Percentiles rank a stretch among this genome's conserved stretches.
These are phyloP conservation scores for Arctia plantaginis DNA, from an alignment of 2,888 invertebrate genomes.

Conservation along the genomic window DNA sequence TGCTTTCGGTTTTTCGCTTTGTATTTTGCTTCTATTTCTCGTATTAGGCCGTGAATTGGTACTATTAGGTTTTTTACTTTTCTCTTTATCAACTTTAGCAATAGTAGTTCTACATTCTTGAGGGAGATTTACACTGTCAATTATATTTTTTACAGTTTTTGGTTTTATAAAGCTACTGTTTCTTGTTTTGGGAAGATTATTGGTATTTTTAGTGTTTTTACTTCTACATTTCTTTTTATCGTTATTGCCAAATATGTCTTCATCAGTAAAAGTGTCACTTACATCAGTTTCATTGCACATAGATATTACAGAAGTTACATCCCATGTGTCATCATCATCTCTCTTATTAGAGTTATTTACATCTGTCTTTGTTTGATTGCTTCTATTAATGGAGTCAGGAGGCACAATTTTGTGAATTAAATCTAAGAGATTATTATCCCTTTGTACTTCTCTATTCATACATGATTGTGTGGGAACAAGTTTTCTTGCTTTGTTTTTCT, in stretches of 20 bases:
- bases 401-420: slow-evolving; percentile 81
- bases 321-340: slow-evolving; percentile 66
- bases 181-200: slow-evolving; percentile 21
- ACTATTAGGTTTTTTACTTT: neutral
- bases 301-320: slow-evolving; percentile 69
- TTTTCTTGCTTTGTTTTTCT: slow-evolving; percentile 75
- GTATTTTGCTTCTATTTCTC: neutral
- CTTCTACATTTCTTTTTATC: slow-evolving; percentile 32
- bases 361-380: slow-evolving; percentile 59
- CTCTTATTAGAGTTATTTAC: slow-evolving; percentile 52
- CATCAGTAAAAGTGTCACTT: slow-evolving; percentile 80
- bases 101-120: slow-evolving; percentile 31
- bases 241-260: slow-evolving; percentile 68
- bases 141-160: slow-evolving; percentile 17
- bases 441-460: slow-evolving; percentile 69
- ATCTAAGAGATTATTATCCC: slow-evolving; percentile 71
- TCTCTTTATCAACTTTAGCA: slow-evolving; percentile 17
- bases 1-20: neutral
- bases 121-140: slow-evolving; percentile 10
- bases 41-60: neutral
- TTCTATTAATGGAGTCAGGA: slow-evolving; percentile 69
- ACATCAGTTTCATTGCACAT: slow-evolving; percentile 63
- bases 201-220: slow-evolving; percentile 29
- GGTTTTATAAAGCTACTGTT: neutral
- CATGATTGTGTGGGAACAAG: slow-evolving; percentile 72